Evolutionary conservation across 2,888 invertebrate species (phyloP), one percentile per base, ranked within the genome.

Genomic region (Ephialtes manifestator): DNA sequence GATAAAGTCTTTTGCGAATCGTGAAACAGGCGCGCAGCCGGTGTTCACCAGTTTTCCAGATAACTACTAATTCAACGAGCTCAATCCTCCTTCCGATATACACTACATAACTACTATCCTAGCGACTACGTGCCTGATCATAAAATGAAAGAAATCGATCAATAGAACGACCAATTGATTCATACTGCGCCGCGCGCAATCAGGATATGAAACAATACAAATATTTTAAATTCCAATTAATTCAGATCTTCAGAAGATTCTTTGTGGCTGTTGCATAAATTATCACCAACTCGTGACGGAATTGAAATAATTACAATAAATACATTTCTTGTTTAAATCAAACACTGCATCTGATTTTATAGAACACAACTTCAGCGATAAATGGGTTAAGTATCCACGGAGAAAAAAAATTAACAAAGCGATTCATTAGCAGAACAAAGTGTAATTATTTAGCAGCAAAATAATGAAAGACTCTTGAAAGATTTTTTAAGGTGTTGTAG

Each of bases 11-110:
- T 85, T 79, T 65, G 85, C 82, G 79, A 82, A 81, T 75, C 68
- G 81, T 63, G 81, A 75, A 85, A 75, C 82, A 81, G 81, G 39
- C 74, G 65, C 46, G 67, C 72, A 71, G 8, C n/a, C 72, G 63
- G 55, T 55, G 74, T 74, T 65, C 78, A 79, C 28, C 82, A 70
- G 72, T 81, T 76, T 85, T 79, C 55, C 85, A 71, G 72, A 70
- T 85, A 82, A 85, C 78, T 85, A 85, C 82, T 85, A 75, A 85
- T 85, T 85, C 85, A 82, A 82, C 75, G 78, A 82, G 75, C 74
- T 74, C 65, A 78, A 85, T 82, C 60, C 79, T 71, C 35, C 46
- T 46, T 75, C 39, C 70, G 46, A 60, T 77, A 46, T 70, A 48
- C 39, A 31, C 13, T 53, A 2, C 53, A 67, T 60, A 60, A 71